Base-by-base conservation (phyloP, 1,140 invertebrate species). In the Copidosoma floridanum region DNA sequence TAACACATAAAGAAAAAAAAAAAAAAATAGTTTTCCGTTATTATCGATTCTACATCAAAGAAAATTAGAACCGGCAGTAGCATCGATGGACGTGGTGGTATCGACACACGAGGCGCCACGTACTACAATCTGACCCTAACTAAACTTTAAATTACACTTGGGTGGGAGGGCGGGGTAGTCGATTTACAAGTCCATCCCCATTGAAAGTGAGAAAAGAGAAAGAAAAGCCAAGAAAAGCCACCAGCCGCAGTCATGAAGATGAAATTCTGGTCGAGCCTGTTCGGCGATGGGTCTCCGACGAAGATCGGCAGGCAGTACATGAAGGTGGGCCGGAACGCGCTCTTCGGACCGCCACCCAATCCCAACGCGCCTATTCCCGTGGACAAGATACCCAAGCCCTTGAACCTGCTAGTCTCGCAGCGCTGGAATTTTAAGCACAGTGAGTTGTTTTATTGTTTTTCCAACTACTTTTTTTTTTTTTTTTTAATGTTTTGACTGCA, bases 401-500 rank as follows among this genome's bases (percentile, higher is more conserved):
- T 90, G 26, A 89, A 85, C 62, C 88, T 91, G 85, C 82, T 91
- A 46, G 88, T 91, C 67, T 90, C 89, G 6, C 85, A 88, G 66
- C 85, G 86, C 65, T 86, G 86, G 61, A 88, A 86, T 72, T 82
- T 90, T 50, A 88, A 84, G 69, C 85, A 87, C 70, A 85, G 89
- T 91, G 76, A 89, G 89, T 88, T 40, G n/a, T n/a, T n/a, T n/a
- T n/a, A n/a, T 38, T 29, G 35, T 29, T 48, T 14, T 26, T 2
- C 32, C 8, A 37, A 37, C 7, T 37, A n/a, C n/a, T n/a, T 5
- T 18, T 11, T 2, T 35, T 48, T 60, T 54, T 23, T 27, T 11
- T 44, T 7, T 14, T n/a, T 41, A 24, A 24, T 7, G 16, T 14
- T n/a, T 10, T 38, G n/a, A n/a, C n/a, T n/a, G n/a, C n/a, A n/a